These are phyloP conservation scores for Xestia sexstrigata DNA, from an alignment of 2,888 invertebrate species.

Conservation along the genomic window DNA sequence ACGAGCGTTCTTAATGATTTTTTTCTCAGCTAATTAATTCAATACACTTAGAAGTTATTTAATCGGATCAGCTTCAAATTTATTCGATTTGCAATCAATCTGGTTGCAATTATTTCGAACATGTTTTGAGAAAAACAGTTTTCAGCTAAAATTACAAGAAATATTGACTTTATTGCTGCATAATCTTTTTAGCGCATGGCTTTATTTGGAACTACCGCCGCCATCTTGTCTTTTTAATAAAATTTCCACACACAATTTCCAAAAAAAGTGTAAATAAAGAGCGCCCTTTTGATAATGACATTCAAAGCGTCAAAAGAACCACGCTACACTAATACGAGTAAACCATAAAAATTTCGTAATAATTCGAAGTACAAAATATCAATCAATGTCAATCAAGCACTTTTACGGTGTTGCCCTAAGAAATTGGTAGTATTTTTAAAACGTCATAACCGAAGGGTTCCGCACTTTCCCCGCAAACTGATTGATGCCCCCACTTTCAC, in stretches of 20 bases:
- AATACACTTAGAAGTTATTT: slow-evolving; percentile 15
- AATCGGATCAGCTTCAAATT: slow-evolving; percentile 17
- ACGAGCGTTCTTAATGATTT: slow-evolving; percentile 30
- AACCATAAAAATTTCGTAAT: not conserved
- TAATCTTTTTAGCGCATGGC: not conserved
- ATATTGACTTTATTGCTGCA: not conserved
- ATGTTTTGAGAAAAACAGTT: slow-evolving; percentile 15
- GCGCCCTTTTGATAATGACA: not conserved
- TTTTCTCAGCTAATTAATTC: slow-evolving; percentile 35
- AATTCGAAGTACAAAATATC: slow-evolving; percentile 5
- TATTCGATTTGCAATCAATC: slow-evolving; percentile 29
- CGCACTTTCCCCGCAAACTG: slow-evolving; percentile 74
- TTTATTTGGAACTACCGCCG: not conserved
- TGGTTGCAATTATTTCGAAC: slow-evolving; percentile 23
- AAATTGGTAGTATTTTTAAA: slow-evolving; percentile 14
- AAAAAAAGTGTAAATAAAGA: not conserved
- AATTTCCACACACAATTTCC: not conserved
- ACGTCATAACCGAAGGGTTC: slow-evolving; percentile 70
- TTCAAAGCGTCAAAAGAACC: not conserved
- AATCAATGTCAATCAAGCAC: slow-evolving; percentile 24
- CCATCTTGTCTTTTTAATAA: not conserved
- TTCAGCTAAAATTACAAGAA: slow-evolving; percentile 9
- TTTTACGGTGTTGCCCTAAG: slow-evolving; percentile 17
- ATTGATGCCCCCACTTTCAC: slow-evolving; percentile 79
- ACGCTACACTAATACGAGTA: not conserved